Percentiles rank a stretch among this genome's conserved stretches.
Conservation (phyloP, 2,113 vertebrate species). For the Morone saxatilis region DNA sequence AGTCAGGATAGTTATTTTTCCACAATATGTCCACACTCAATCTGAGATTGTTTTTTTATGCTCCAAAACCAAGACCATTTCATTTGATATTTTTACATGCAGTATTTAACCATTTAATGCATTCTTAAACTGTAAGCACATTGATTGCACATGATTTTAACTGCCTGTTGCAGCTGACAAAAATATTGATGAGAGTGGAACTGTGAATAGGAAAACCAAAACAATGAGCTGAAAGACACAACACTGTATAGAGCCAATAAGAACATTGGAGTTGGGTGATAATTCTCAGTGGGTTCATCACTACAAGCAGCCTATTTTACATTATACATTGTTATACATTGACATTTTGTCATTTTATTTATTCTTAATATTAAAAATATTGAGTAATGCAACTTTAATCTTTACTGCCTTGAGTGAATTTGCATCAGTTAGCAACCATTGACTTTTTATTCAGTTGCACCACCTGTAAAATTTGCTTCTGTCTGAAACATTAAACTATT, state of each 20-base stretch:
- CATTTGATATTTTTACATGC: background rate
- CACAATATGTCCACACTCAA: background rate
- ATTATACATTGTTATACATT: background rate
- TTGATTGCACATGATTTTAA: background rate
- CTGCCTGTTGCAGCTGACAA: background rate
- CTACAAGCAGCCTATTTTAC: background rate
- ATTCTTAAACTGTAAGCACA: background rate
- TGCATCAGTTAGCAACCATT: background rate
- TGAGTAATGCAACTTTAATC: background rate
- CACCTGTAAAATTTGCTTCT: background rate
- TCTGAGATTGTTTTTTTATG: background rate
- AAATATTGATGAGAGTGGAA: background rate
- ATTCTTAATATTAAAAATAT: background rate
- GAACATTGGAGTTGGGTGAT: background rate
- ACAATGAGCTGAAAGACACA: background rate
- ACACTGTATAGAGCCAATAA: too few species aligned
- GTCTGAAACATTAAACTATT: background rate
- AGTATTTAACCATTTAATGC: background rate
- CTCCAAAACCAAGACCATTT: background rate
- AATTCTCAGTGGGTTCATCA: background rate
- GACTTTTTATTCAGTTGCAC: background rate
- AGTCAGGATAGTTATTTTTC: background rate
- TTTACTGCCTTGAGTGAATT: background rate
- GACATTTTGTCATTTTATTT: too few species aligned
- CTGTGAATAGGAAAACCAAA: background rate